These are phyloP conservation scores for Ameiurus melas DNA, from an alignment of 2,113 vertebrate species.

Conservation along the genomic window DNA sequence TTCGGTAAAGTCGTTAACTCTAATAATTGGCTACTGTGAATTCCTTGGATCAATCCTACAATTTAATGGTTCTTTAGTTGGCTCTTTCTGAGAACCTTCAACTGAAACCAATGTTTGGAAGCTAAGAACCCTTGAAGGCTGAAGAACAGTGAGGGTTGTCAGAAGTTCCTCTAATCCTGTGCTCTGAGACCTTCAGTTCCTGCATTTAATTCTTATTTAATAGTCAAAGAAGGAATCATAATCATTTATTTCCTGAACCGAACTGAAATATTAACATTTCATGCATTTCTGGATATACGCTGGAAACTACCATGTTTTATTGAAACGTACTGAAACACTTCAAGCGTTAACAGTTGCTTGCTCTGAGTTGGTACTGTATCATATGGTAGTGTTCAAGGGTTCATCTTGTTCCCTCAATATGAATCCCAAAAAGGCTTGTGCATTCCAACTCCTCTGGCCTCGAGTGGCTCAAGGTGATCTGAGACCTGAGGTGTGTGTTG, in stretches of 20 bases:
- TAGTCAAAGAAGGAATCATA: not conserved
- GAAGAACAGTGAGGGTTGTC: not conserved
- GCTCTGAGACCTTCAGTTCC: not conserved
- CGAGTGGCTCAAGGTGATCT: conserved; percentile 32
- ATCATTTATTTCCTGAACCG: not conserved
- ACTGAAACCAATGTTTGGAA: not conserved
- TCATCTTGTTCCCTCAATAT: not conserved
- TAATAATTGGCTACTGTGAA: not conserved
- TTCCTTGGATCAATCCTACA: not conserved
- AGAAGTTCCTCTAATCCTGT: not conserved
- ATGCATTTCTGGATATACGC: not conserved
- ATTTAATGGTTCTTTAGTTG: not conserved
- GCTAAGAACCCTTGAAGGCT: not conserved
- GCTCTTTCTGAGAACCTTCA: not conserved
- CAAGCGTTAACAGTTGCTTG: not conserved
- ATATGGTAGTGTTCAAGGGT: not conserved
- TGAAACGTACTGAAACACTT: no score
- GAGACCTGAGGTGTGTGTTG: not conserved
- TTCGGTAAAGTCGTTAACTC: not conserved
- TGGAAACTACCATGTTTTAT: not conserved
- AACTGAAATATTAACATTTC: not conserved
- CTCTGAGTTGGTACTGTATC: not conserved
- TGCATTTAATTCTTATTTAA: not conserved
- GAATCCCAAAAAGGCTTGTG: not conserved
- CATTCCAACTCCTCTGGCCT: not conserved